Evolutionary conservation across 2,888 invertebrate genomes (phyloP).

Genomic region (Tiphia femorata): DNA sequence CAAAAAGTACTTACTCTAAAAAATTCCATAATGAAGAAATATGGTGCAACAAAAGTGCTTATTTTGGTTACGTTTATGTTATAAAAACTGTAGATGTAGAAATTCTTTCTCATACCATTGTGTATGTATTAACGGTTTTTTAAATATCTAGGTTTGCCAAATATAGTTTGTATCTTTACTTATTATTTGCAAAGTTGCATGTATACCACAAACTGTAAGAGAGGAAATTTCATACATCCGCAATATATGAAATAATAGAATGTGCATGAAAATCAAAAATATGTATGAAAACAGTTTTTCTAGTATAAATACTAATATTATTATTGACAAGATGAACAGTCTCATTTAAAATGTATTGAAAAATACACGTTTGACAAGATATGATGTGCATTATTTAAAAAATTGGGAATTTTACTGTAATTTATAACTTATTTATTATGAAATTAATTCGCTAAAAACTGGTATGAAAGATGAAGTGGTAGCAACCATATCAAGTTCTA

Average conservation of each 20-base stretch:
- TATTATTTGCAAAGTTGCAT: background rate
- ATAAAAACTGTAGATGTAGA: background rate
- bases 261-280: too few species aligned
- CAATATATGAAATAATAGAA: too few species aligned
- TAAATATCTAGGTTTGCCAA: background rate
- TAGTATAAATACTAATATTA: slow-evolving; percentile 41
- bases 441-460: too few species aligned
- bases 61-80: background rate
- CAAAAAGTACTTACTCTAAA: slow-evolving; percentile 19
- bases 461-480: too few species aligned
- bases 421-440: too few species aligned
- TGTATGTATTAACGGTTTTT: background rate
- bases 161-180: background rate
- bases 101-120: too few species aligned
- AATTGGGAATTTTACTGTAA: too few species aligned
- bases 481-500: too few species aligned
- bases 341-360: slow-evolving; percentile 46
- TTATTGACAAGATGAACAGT: slow-evolving; percentile 52
- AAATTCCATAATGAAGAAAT: slow-evolving; percentile 13
- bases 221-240: background rate
- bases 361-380: slow-evolving; percentile 26
- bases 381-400: too few species aligned
- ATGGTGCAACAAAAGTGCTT: background rate
- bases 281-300: slow-evolving; percentile 10
- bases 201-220: background rate